These are phyloP conservation scores for Araneus ventricosus DNA, from an alignment of 1,140 invertebrate species.

Conservation along the genomic window DNA sequence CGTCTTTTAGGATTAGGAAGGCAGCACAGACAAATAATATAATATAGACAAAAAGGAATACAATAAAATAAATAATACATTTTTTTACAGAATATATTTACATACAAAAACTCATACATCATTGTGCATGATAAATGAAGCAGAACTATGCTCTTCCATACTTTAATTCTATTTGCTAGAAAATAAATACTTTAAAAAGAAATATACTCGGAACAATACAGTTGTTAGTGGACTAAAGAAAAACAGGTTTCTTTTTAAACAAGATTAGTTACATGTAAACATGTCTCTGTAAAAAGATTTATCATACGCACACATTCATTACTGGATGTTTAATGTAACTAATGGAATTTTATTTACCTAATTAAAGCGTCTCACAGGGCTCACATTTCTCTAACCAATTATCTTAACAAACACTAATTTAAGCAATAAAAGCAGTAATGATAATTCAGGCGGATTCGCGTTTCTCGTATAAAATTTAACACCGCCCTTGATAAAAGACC, in stretches of 20 bases:
- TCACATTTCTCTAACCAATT: not conserved
- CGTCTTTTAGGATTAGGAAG: no score
- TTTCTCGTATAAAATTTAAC: not conserved
- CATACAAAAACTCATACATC: no score
- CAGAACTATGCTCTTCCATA: no score
- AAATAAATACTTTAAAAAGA: no score
- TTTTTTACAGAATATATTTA: no score
- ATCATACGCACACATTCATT: not conserved
- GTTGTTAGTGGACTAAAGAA: not conserved
- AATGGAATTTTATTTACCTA: slow-evolving; percentile 12
- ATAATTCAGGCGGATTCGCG: not conserved
- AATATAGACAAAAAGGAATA: no score
- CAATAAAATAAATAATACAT: no score
- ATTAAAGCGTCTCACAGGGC: not conserved
- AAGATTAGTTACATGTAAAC: not conserved
- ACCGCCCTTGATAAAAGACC: not conserved
- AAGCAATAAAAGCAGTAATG: not conserved
- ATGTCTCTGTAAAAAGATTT: not conserved
- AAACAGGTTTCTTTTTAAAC: not conserved
- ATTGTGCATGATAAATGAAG: no score
- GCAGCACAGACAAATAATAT: no score
- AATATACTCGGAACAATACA: not conserved
- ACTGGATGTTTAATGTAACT: not conserved
- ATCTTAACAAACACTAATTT: slow-evolving; percentile 7
- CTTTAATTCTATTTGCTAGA: no score